These are phyloP conservation scores for Herpetotheres cachinnans DNA, from an alignment of 2,113 vertebrate genomes.

Conservation along the genomic window DNA sequence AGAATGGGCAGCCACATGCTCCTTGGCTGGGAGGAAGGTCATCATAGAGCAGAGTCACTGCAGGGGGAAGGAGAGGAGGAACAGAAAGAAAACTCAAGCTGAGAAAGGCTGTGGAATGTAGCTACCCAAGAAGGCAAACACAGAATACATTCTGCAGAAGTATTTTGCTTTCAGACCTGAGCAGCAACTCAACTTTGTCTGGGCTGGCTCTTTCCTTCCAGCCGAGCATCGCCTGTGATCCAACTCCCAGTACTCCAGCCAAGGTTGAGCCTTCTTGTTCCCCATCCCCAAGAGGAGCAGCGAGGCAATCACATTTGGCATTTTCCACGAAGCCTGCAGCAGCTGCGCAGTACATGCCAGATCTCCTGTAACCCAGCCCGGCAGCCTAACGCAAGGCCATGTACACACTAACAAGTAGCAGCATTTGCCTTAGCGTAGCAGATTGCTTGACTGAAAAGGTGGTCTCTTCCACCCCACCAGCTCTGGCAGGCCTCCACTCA, in stretches of 20 bases:
- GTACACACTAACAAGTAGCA: neutral
- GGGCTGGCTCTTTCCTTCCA: slow-evolving; percentile 11
- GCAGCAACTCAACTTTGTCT: neutral
- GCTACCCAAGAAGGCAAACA: neutral
- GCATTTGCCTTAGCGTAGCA: neutral
- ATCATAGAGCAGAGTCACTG: neutral
- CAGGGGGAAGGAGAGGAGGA: neutral
- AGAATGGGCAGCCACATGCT: neutral
- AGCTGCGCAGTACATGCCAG: neutral
- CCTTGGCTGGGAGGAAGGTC: neutral
- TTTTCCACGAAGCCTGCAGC: neutral
- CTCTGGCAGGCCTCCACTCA: neutral
- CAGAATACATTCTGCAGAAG: neutral
- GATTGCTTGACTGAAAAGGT: neutral
- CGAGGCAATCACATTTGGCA: neutral
- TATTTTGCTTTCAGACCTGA: neutral
- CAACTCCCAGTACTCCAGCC: neutral
- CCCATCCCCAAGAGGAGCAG: neutral
- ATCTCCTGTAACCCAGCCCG: neutral
- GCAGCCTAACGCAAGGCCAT: neutral
- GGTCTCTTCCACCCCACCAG: neutral
- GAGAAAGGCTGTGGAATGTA: neutral
- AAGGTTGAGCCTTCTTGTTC: neutral
- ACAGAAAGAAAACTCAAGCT: neutral
- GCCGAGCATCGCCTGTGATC: neutral